These are phyloP conservation scores for Drosophila mimica DNA, from an alignment of 2,888 invertebrate genomes.

Conservation along the genomic window DNA sequence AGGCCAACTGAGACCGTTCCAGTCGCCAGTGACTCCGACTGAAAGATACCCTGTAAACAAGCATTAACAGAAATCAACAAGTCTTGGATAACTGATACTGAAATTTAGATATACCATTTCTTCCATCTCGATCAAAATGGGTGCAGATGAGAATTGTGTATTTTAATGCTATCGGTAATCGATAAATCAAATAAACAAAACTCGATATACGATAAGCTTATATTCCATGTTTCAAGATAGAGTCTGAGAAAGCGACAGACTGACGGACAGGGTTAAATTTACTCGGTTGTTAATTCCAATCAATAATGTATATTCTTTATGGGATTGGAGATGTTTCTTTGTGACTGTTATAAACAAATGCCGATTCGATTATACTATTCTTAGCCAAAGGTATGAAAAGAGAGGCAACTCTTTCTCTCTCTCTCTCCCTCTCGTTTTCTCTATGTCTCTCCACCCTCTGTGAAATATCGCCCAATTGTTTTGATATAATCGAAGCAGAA, in stretches of 20 bases:
- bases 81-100: background rate
- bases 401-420: background rate
- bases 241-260: background rate
- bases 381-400: background rate
- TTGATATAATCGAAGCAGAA: constrained; percentile 25
- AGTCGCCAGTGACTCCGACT: background rate
- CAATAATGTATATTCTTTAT: background rate
- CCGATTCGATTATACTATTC: background rate
- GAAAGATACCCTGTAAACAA: background rate
- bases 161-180: background rate
- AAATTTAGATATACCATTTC: background rate
- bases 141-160: background rate
- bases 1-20: background rate
- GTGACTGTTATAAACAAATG: background rate
- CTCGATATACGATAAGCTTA: background rate
- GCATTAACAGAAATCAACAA: background rate
- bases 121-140: background rate
- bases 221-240: background rate
- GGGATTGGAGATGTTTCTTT: background rate
- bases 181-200: background rate
- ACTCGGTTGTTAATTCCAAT: background rate
- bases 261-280: background rate
- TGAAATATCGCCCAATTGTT: constrained; percentile 39
- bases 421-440: no score
- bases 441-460: constrained; percentile 9